These are phyloP conservation scores for Napeogenes sylphis DNA, from an alignment of 2,888 invertebrate genomes.

Conservation along the genomic window DNA sequence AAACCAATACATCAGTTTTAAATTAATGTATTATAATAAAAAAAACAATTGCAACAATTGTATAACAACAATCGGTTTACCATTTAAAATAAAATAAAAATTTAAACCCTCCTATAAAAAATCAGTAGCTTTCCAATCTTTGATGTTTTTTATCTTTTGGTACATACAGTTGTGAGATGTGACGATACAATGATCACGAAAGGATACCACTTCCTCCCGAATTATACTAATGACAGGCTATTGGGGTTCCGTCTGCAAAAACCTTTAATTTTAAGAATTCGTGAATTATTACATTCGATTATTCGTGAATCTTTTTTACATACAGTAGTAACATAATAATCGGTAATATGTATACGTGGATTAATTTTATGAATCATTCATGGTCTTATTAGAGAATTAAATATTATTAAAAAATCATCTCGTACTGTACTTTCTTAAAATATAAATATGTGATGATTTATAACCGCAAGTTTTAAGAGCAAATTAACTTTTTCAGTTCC, in stretches of 20 bases:
- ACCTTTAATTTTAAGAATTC: not conserved
- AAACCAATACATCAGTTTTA: too few species aligned
- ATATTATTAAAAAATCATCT: too few species aligned
- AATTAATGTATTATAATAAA: too few species aligned
- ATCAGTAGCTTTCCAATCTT: not conserved
- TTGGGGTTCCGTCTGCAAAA: slow-evolving; percentile 1
- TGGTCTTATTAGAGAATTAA: too few species aligned
- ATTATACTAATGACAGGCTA: slow-evolving; percentile 33
- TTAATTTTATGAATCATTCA: too few species aligned
- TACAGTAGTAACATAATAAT: too few species aligned
- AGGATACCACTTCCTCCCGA: slow-evolving; percentile 37
- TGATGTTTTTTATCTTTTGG: not conserved
- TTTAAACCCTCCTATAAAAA: too few species aligned
- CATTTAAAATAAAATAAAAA: too few species aligned
- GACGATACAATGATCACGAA: slow-evolving; percentile 42
- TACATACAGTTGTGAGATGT: slow-evolving; percentile 17
- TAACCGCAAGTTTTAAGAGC: slow-evolving; percentile 23
- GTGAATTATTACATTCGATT: not conserved
- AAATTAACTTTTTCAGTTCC: slow-evolving; percentile 4
- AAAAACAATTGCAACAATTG: too few species aligned
- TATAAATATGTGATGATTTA: slow-evolving; percentile 24
- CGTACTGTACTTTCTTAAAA: not conserved
- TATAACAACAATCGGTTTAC: too few species aligned
- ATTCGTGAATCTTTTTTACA: too few species aligned
- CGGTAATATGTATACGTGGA: too few species aligned